A percentile compares a stretch with the other conserved stretches of the same genome.
Conservation (phyloP, 37 sponge, comb jelly and placozoan genomes). For the Spongia lamella region DNA sequence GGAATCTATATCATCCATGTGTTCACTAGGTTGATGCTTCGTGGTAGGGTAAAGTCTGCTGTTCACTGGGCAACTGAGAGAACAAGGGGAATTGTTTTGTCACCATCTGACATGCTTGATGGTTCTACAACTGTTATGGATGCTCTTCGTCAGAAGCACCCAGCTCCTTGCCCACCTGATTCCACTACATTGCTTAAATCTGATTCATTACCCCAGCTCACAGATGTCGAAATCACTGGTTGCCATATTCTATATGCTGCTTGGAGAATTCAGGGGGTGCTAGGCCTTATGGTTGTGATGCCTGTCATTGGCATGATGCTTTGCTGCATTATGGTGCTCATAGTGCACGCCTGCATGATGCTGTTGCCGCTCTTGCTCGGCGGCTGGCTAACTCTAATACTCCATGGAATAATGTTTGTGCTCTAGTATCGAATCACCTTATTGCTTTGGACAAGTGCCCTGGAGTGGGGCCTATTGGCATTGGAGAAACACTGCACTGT, state of each 20-base stretch:
- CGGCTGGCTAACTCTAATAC: no score
- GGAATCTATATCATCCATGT: background rate
- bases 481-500: no score
- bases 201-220: conserved; percentile 1
- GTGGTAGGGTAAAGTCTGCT: conserved; percentile 12
- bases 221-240: conserved; percentile 20
- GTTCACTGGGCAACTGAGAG: conserved; percentile 8
- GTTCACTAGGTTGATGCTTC: conserved; percentile 29
- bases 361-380: conserved; percentile 21
- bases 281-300: conserved; percentile 15
- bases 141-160: conserved; percentile 19
- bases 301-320: conserved; percentile 15
- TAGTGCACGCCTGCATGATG: conserved; percentile 25
- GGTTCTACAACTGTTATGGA: conserved; percentile 22
- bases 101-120: background rate
- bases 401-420: no score
- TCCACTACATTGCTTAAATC: background rate
- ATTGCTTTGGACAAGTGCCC: no score
- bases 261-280: conserved; percentile 13
- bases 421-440: no score
- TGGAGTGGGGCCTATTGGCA: no score
- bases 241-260: conserved; percentile 25
- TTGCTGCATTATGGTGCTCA: conserved; percentile 5
- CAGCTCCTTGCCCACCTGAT: background rate
- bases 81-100: conserved; percentile 1